Conservation (phyloP, 2,113 vertebrate species). For the Pituophis catenifer region DNA sequence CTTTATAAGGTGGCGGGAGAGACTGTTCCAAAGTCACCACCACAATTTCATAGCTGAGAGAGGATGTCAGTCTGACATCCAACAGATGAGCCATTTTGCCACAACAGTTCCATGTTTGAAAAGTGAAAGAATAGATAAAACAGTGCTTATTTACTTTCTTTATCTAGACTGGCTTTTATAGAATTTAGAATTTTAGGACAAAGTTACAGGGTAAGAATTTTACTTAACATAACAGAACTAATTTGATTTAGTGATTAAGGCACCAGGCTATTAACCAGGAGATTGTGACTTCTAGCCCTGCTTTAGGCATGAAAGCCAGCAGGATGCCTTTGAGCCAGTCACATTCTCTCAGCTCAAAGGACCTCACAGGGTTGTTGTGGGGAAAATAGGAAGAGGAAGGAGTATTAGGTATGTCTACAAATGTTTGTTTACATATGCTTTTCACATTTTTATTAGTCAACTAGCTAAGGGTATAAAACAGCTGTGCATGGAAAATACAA, state of each 20-base stretch:
- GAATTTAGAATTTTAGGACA: not conserved
- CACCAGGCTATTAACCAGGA: not conserved
- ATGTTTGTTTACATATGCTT: not conserved
- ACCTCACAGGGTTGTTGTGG: not conserved
- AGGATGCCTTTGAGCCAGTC: not conserved
- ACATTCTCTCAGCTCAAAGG: not conserved
- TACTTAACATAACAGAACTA: not conserved
- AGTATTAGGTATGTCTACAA: not conserved
- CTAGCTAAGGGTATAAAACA: not conserved
- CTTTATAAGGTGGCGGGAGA: not conserved
- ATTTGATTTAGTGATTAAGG: not conserved
- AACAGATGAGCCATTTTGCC: not conserved
- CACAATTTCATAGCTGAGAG: not conserved
- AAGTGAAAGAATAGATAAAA: not conserved
- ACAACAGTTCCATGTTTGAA: not conserved
- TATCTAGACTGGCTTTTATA: not conserved
- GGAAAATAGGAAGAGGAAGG: not conserved
- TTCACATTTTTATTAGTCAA: not conserved
- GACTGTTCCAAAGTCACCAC: not conserved
- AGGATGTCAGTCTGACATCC: not conserved
- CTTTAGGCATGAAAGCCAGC: not conserved
- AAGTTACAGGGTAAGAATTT: not conserved
- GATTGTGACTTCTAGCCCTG: not conserved
- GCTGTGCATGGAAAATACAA: not conserved
- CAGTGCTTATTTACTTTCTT: not conserved